phyloP scores from a whole-genome alignment of 2,888 invertebrate species.

The Strigamia crassipes region DNA sequence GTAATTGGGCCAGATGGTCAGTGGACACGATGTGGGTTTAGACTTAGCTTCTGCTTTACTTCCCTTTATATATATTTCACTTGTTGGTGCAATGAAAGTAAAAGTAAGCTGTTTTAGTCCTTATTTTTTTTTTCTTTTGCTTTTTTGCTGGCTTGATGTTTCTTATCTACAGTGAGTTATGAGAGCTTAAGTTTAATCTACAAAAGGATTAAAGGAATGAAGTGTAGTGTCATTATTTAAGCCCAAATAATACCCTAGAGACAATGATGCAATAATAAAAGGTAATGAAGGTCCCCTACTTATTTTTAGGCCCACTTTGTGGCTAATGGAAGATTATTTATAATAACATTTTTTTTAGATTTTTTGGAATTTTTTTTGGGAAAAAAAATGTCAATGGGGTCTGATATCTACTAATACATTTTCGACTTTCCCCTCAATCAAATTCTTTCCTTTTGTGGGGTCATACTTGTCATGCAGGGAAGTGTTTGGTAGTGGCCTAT shows the following conservation, averaged over 20 bases:
- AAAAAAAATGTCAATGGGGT: neutral
- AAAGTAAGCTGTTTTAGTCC: conserved; percentile 14
- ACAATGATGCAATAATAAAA: conserved; percentile 35
- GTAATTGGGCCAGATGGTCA: conserved; percentile 35
- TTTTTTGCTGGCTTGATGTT: conserved; percentile 26
- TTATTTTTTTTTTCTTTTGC: neutral
- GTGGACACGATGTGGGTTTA: conserved; percentile 1
- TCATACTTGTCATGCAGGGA: conserved; percentile 40
- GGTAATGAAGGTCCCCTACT: conserved; percentile 1
- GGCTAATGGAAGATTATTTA: conserved; percentile 23
- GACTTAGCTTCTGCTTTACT: conserved; percentile 14
- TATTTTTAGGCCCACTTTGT: conserved; percentile 4
- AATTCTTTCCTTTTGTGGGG: conserved; percentile 23
- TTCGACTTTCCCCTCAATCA: neutral
- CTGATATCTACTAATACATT: conserved; percentile 4
- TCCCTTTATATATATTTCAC: conserved; percentile 26
- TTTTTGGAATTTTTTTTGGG: neutral
- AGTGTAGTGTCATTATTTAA: conserved; percentile 42
- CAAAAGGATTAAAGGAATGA: conserved; percentile 37
- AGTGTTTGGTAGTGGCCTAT: conserved; percentile 42
- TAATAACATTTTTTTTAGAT: neutral
- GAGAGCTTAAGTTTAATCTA: conserved; percentile 42
- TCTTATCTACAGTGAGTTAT: conserved; percentile 38
- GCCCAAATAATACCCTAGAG: conserved; percentile 32
- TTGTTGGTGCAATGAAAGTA: neutral